phyloP scores from a whole-genome alignment of 2,888 invertebrate genomes.

The Stenurella melanura region DNA sequence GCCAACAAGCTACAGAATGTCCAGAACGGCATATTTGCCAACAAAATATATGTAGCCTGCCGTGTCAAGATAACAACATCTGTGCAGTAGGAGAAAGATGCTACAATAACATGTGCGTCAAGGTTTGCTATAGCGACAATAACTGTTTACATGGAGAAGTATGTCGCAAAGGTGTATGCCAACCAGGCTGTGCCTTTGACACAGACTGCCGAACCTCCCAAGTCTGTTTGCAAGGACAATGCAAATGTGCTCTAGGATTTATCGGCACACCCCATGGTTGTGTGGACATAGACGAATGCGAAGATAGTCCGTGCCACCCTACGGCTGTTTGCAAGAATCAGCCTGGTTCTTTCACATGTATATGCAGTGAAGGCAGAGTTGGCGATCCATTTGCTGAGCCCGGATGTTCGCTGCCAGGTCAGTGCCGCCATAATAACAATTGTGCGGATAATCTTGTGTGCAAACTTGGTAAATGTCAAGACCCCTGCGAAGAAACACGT shows the following conservation, averaged over 20 bases:
- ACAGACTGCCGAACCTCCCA: slow-evolving; percentile 87
- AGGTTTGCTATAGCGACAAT: slow-evolving; percentile 91
- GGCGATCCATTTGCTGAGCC: slow-evolving; percentile 83
- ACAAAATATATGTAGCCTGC: slow-evolving; percentile 84
- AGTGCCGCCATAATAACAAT: slow-evolving; percentile 84
- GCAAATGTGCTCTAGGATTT: slow-evolving; percentile 87
- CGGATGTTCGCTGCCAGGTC: slow-evolving; percentile 86
- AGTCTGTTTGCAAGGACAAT: slow-evolving; percentile 83
- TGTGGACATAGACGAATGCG: slow-evolving; percentile 89
- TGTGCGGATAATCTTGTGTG: slow-evolving; percentile 87
- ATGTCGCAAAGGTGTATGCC: slow-evolving; percentile 86
- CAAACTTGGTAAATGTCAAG: slow-evolving; percentile 84
- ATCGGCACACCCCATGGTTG: slow-evolving; percentile 84
- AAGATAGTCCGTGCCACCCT: slow-evolving; percentile 85
- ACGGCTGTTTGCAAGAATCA: slow-evolving; percentile 87
- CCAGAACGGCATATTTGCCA: slow-evolving; percentile 86
- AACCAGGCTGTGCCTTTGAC: slow-evolving; percentile 88
- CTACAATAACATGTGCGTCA: slow-evolving; percentile 84
- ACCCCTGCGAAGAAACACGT: slow-evolving; percentile 83
- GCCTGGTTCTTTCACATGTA: slow-evolving; percentile 87
- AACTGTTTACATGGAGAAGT: slow-evolving; percentile 94
- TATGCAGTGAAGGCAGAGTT: slow-evolving; percentile 86
- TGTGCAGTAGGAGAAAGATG: slow-evolving; percentile 93
- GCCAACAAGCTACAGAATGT: slow-evolving; percentile 82
- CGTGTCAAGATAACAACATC: slow-evolving; percentile 82